Evolutionary conservation across 2,888 invertebrate species (phyloP), one percentile per base, ranked within the genome.

Genomic region (Hydropsyche betteni): DNA sequence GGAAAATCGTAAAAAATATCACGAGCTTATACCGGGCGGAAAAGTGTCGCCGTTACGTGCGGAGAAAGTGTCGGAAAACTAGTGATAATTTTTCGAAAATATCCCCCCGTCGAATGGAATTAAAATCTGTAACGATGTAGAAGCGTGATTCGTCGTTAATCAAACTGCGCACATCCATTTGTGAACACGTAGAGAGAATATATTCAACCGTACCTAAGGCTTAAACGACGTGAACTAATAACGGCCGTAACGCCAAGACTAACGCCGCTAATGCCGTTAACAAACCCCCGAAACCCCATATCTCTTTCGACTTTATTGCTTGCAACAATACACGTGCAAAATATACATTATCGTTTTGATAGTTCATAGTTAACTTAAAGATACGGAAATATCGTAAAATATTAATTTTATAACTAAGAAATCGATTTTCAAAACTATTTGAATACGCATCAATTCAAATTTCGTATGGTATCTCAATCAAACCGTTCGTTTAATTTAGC

Each of bases 161-260:
- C 44, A 44, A 44, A 68, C 34, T 4, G 33, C 12, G 16, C 14
- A 58, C 58, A 68, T 34, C 36, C 24, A 68, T 34, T 68, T 10
- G 14, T 36, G n/a, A 16, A 68, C 68, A 14, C 44, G 36, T 36
- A 69, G 16, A 16, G 64, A 2, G 34, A n/a, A 69, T 51, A 51
- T 69, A 69, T 69, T 69, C 69, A 14, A 14, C 38, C 50, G 50
- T 38, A 33, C 55, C n/a, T 53, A 44, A 44, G 55, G 55, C 70
- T 53, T 58, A 33, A 70, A 50, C 69, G 44, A 14, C 38, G 69
- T 51, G 24, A 70, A 70, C 70, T 70, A 70, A 70, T 70, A 70
- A 70, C 55, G 24, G 64, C 69, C 51, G 44, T 69, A 16, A 50
- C 69, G 70, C 52, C 52, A 52, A 53, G 34, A 51, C 50, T 70